Conservation (phyloP, 2,888 invertebrate genomes). For the Drosophila mercatorum region DNA sequence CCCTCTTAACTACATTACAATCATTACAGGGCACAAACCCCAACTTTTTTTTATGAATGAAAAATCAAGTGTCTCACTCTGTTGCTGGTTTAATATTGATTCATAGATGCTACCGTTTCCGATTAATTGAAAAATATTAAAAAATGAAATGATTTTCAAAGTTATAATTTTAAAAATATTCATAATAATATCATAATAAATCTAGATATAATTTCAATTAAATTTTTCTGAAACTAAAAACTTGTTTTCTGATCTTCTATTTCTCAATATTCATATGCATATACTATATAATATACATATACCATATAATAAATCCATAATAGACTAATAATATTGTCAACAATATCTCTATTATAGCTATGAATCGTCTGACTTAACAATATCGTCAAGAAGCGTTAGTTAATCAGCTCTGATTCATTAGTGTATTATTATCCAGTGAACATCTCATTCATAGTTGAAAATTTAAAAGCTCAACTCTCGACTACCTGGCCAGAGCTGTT, state of each 20-base stretch:
- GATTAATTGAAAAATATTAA: not conserved
- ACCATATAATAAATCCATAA: no score
- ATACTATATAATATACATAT: not conserved
- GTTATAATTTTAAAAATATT: no score
- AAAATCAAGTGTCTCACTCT: not conserved
- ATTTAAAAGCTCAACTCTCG: constrained; percentile 5
- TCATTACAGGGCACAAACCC: not conserved
- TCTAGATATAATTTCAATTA: no score
- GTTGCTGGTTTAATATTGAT: not conserved
- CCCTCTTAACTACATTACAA: not conserved
- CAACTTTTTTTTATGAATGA: constrained; percentile 1
- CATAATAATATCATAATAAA: no score
- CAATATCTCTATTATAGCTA: not conserved
- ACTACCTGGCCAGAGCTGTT: not conserved
- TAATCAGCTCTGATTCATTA: constrained; percentile 4
- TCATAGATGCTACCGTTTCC: not conserved
- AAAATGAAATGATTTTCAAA: not conserved
- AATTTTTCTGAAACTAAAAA: not conserved
- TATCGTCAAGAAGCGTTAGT: not conserved
- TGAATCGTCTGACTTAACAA: constrained; percentile 3
- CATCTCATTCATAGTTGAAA: constrained; percentile 1
- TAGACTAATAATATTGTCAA: no score
- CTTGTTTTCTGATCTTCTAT: no score
- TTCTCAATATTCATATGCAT: not conserved
- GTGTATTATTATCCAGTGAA: not conserved